A percentile compares a stretch with the other conserved stretches of the same genome.
Conservation (phyloP, 2,888 invertebrate genomes). For the Tridacna gigas region DNA sequence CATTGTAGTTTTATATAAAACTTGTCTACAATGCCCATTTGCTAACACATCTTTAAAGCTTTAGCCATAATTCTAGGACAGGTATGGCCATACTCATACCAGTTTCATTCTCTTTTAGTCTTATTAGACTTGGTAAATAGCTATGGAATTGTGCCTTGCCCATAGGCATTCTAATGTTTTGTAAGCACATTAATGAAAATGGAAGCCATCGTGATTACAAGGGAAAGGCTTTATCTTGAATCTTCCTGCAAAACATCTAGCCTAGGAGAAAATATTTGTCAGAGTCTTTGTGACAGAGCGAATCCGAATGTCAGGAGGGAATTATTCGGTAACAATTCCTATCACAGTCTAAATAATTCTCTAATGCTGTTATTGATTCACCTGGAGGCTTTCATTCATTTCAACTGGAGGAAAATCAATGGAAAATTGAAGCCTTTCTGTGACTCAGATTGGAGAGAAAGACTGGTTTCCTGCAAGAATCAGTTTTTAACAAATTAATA, state of each 20-base stretch:
- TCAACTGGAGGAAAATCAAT: constrained; percentile 23
- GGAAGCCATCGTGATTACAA: too few species aligned
- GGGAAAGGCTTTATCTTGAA: too few species aligned
- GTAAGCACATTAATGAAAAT: too few species aligned
- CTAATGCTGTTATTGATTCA: constrained; percentile 27
- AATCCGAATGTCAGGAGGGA: constrained; percentile 20
- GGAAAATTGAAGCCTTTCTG: constrained; percentile 27
- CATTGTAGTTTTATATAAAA: too few species aligned
- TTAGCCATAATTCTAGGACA: too few species aligned
- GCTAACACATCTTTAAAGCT: too few species aligned
- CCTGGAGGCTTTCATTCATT: constrained; percentile 29
- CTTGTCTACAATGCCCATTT: too few species aligned
- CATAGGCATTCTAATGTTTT: too few species aligned
- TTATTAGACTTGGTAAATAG: too few species aligned
- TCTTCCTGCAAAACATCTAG: constrained; percentile 13
- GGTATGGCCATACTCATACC: too few species aligned
- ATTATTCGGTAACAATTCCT: constrained; percentile 27
- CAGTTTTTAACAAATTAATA: constrained; percentile 31
- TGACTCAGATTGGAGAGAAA: constrained; percentile 23
- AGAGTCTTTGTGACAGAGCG: constrained; percentile 11
- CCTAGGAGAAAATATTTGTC: constrained; percentile 14
- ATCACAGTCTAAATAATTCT: constrained; percentile 26
- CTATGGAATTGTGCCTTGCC: too few species aligned
- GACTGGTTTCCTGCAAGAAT: constrained; percentile 21
- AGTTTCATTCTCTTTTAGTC: too few species aligned